Evolutionary conservation across 2,113 vertebrate genomes (phyloP).

Genomic region (Oxygymnocypris stewartii): DNA sequence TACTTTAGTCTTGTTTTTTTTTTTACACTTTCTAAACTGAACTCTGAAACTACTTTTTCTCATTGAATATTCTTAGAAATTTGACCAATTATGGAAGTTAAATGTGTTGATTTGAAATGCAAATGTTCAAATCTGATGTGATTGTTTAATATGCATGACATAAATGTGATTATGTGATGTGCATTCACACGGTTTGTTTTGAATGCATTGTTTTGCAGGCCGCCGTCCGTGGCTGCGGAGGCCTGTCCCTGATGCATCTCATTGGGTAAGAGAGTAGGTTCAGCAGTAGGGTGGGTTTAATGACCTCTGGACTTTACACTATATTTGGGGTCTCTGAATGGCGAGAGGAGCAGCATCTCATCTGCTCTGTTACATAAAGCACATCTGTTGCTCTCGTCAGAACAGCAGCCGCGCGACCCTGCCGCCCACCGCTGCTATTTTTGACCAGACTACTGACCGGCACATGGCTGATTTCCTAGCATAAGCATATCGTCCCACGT

Average conservation of each 20-base stretch:
- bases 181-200: background rate
- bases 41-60: no score
- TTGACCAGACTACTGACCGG: slow-evolving; percentile 42
- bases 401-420: slow-evolving; percentile 4
- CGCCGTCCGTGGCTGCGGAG: slow-evolving; percentile 50
- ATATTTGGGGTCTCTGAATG: slow-evolving; percentile 38
- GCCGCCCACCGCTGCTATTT: slow-evolving; percentile 67
- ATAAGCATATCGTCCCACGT: background rate
- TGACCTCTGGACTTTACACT: slow-evolving; percentile 11
- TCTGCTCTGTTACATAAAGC: slow-evolving; percentile 66
- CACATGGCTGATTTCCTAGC: background rate
- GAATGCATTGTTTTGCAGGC: slow-evolving; percentile 38
- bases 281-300: background rate
- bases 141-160: background rate
- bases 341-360: background rate
- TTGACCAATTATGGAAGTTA: background rate
- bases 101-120: background rate
- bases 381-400: slow-evolving; percentile 70
- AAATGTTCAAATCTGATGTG: background rate
- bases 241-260: slow-evolving; percentile 45
- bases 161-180: background rate
- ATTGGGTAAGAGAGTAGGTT: slow-evolving; percentile 49
- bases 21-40: no score
- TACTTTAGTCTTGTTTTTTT: background rate
- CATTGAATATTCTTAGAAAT: background rate